phyloP scores from a whole-genome alignment of 1,140 invertebrate species.

The Ceratina australensis region DNA sequence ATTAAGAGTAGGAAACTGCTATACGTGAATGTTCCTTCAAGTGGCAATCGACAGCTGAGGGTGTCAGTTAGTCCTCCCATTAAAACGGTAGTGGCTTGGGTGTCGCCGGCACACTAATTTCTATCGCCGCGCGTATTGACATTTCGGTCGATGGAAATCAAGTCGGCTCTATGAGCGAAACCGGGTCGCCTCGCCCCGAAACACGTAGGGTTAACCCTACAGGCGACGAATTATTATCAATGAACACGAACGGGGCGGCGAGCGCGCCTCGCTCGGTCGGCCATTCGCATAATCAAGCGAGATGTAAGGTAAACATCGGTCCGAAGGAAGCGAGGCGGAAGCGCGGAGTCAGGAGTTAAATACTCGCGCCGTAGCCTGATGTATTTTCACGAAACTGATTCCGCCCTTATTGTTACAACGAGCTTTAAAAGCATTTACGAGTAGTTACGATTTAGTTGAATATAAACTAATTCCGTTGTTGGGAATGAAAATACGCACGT shows the following conservation, averaged over 20 bases:
- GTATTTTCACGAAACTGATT: not conserved
- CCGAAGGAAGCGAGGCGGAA: too few species aligned
- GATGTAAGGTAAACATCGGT: constrained; percentile 12
- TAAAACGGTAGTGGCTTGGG: not conserved
- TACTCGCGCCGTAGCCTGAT: too few species aligned
- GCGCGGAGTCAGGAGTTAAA: too few species aligned
- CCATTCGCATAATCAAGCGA: constrained; percentile 14
- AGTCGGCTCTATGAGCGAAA: not conserved
- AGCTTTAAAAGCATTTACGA: too few species aligned
- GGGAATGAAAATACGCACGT: too few species aligned
- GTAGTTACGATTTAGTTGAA: too few species aligned
- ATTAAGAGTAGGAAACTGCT: too few species aligned
- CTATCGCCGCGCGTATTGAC: constrained; percentile 24
- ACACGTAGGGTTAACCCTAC: not conserved
- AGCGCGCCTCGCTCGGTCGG: not conserved
- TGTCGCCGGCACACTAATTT: constrained; percentile 20
- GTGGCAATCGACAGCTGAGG: not conserved
- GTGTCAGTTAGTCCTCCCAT: constrained; percentile 7
- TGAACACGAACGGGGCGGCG: constrained; percentile 14
- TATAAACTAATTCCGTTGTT: too few species aligned
- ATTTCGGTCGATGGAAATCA: constrained; percentile 29
- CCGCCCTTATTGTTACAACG: too few species aligned
- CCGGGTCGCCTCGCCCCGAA: not conserved
- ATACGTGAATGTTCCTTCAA: too few species aligned
- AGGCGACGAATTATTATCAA: constrained; percentile 31